Conservation (phyloP, 1,140 invertebrate genomes). For the Chymomyza costata region DNA sequence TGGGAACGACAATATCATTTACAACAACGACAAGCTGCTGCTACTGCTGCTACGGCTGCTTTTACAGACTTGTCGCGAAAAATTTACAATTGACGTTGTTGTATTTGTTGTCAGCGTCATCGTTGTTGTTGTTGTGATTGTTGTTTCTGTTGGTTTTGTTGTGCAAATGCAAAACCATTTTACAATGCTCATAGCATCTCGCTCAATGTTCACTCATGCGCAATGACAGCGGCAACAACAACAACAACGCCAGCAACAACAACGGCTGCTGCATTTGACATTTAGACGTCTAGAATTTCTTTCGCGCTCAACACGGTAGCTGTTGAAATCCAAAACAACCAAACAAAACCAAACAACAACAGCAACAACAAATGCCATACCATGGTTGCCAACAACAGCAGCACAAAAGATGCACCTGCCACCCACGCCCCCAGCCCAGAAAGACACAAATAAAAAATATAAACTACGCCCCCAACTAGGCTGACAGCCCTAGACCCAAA, state of each 20-base stretch:
- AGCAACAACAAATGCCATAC: slow-evolving; percentile 22
- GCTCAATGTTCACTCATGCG: slow-evolving; percentile 68
- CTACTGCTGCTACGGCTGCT: slow-evolving; percentile 28
- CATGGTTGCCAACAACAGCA: slow-evolving; percentile 9
- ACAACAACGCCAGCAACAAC: slow-evolving; percentile 28
- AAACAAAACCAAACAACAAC: slow-evolving; percentile 20
- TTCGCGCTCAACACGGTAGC: slow-evolving; percentile 64
- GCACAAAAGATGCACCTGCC: slow-evolving; percentile 14
- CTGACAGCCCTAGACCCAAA: too few relatives aligned
- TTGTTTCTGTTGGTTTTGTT: slow-evolving; percentile 17
- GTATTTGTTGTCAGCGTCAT: slow-evolving; percentile 6
- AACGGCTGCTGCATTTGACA: slow-evolving; percentile 48
- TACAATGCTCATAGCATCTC: slow-evolving; percentile 21
- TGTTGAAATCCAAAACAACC: slow-evolving; percentile 63
- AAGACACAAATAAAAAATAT: neutral
- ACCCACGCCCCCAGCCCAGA: neutral
- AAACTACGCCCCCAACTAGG: too few relatives aligned
- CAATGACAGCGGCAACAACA: slow-evolving; percentile 48
- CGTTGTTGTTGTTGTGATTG: slow-evolving; percentile 24
- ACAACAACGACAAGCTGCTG: slow-evolving; percentile 46
- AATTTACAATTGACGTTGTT: slow-evolving; percentile 62
- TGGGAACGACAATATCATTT: slow-evolving; percentile 68
- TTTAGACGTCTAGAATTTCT: slow-evolving; percentile 67
- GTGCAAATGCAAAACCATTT: slow-evolving; percentile 17
- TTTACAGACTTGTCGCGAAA: slow-evolving; percentile 59